Conservation (phyloP, 2,888 invertebrate genomes). For the Ramazzottius varieornatus region DNA sequence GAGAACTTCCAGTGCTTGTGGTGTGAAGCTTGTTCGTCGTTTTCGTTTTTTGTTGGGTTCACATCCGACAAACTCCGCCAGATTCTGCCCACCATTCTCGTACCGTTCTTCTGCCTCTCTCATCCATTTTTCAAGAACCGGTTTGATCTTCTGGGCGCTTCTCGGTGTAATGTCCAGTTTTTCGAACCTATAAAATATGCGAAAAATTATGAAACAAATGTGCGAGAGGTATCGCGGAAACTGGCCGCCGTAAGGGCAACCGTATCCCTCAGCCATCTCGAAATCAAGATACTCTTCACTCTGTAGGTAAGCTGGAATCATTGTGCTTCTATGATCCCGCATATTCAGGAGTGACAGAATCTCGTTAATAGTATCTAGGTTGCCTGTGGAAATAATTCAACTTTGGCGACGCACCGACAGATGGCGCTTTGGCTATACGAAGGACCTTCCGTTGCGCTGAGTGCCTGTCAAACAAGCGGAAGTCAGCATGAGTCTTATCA, state of each 20-base stretch:
- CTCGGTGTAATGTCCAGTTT: conserved; percentile 96
- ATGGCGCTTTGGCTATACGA: conserved; percentile 97
- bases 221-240: background rate
- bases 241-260: background rate
- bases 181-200: conserved; percentile 52
- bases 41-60: conserved; percentile 90
- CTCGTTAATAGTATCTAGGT: background rate
- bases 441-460: conserved; percentile 83
- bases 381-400: background rate
- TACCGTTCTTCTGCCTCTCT: conserved; percentile 93
- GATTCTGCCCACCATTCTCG: conserved; percentile 67
- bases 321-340: too few relatives aligned
- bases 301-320: too few relatives aligned
- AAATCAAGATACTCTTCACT: background rate
- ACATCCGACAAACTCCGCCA: conserved; percentile 80
- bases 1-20: conserved; percentile 70
- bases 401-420: too few relatives aligned
- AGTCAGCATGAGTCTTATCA: conserved; percentile 10
- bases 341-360: background rate
- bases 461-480: conserved; percentile 50
- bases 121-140: conserved; percentile 95
- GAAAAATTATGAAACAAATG: background rate
- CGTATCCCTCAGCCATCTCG: background rate
- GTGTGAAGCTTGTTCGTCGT: conserved; percentile 81
- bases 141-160: conserved; percentile 96